Evolutionary conservation across 2,888 invertebrate species (phyloP).

Genomic region (Cerceris rybyensis): DNA sequence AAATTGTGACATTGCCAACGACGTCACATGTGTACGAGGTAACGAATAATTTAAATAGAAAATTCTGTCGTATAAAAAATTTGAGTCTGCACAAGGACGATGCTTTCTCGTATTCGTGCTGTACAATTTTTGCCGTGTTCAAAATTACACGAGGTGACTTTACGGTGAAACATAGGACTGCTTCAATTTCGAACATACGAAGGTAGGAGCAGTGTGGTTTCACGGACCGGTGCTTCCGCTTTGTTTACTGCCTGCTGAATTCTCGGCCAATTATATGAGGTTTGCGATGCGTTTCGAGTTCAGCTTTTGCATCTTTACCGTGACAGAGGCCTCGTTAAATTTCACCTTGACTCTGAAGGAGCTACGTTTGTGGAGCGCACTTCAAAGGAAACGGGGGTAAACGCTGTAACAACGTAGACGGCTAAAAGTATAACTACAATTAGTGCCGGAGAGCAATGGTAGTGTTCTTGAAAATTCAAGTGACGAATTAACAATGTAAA

Average conservation of each 20-base stretch:
- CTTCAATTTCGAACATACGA: conserved; percentile 71
- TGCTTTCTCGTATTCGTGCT: neutral
- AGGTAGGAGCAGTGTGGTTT: conserved; percentile 74
- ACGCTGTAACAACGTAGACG: conserved; percentile 50
- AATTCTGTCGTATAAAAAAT: too few relatives aligned
- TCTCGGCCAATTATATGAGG: conserved; percentile 76
- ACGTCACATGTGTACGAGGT: too few relatives aligned
- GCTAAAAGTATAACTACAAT: conserved; percentile 55
- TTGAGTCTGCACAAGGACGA: too few relatives aligned
- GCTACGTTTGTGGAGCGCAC: conserved; percentile 41
- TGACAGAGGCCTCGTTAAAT: conserved; percentile 58
- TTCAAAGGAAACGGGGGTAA: conserved; percentile 53
- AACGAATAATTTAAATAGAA: too few relatives aligned
- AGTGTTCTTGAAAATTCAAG: conserved; percentile 48
- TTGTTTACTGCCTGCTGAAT: conserved; percentile 72
- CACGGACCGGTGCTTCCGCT: conserved; percentile 73
- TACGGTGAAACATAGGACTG: conserved; percentile 51
- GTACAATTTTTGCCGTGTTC: conserved; percentile 1
- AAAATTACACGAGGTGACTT: conserved; percentile 55
- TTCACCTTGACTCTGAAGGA: conserved; percentile 53
- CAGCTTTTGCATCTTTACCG: conserved; percentile 58
- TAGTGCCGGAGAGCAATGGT: conserved; percentile 40
- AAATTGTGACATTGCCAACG: too few relatives aligned
- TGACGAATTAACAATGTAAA: conserved; percentile 44
- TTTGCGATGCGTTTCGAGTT: conserved; percentile 68